Conservation (phyloP, 37 sponge, comb jelly and placozoan species). For the Oopsacas minuta region DNA sequence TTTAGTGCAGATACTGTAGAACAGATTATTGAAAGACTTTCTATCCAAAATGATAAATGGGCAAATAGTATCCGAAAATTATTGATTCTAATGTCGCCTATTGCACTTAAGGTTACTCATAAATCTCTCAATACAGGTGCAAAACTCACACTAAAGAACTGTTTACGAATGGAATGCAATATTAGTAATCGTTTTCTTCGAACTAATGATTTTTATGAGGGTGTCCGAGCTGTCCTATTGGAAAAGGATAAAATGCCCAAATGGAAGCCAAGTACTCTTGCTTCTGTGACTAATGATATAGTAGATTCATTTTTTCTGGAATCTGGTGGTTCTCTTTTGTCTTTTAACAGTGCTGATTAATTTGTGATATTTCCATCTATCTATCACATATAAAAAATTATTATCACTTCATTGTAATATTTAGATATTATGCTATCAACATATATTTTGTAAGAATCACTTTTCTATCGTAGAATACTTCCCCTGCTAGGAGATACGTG, state of each 20-base stretch:
- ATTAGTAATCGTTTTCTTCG: constrained; percentile 27
- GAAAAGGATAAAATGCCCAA: background rate
- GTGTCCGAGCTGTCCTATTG: background rate
- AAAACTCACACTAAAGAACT: constrained; percentile 42
- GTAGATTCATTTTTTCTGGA: background rate
- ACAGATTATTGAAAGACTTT: background rate
- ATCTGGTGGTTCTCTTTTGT: too few species aligned
- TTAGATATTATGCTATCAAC: too few species aligned
- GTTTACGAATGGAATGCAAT: constrained; percentile 66
- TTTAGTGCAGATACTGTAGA: background rate
- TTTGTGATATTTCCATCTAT: too few species aligned
- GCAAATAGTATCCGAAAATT: background rate
- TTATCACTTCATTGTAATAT: too few species aligned
- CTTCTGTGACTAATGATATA: background rate
- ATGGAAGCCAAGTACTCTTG: background rate
- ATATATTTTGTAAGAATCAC: too few species aligned
- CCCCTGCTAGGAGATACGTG: too few species aligned
- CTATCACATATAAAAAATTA: too few species aligned
- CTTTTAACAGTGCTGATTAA: too few species aligned
- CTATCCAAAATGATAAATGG: background rate
- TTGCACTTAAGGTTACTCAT: constrained; percentile 75
- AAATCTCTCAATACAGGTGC: constrained; percentile 45
- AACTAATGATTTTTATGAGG: background rate
- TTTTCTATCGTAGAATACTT: too few species aligned
- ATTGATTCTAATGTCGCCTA: constrained; percentile 50